Conservation (phyloP, 1,140 invertebrate genomes). For the Thalassaphorura encarpata region DNA sequence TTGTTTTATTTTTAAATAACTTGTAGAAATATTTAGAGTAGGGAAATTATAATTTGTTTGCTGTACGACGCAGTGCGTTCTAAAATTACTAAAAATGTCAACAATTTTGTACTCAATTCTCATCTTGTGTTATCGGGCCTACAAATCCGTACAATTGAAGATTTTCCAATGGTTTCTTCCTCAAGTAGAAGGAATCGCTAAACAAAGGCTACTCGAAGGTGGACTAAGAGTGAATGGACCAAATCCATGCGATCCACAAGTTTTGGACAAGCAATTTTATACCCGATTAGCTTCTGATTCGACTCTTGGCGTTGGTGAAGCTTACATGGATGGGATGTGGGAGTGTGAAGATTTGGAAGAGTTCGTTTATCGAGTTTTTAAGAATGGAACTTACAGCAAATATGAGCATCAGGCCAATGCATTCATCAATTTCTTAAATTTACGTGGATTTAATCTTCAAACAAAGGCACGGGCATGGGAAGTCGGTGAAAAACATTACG, state of each 20-base stretch:
- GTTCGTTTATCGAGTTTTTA: conserved; percentile 1
- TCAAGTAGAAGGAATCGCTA: no score
- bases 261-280: background rate
- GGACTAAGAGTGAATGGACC: background rate
- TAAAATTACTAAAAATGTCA: no score
- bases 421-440: background rate
- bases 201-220: no score
- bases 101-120: no score
- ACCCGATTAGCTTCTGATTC: conserved; percentile 7
- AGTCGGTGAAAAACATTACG: conserved; percentile 17
- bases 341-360: conserved; percentile 8
- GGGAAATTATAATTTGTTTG: no score
- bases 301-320: conserved; percentile 15
- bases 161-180: no score
- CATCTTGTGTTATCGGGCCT: no score
- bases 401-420: background rate
- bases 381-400: conserved; percentile 4
- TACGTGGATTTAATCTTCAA: conserved; percentile 4
- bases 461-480: conserved; percentile 6
- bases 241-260: background rate
- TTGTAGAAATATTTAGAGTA: no score
- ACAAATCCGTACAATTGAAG: no score
- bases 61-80: no score
- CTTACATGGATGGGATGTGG: conserved; percentile 17
- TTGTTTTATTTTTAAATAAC: no score